Evolutionary conservation across 1,140 invertebrate genomes (phyloP).

Genomic region (Vollenhovia emeryi): DNA sequence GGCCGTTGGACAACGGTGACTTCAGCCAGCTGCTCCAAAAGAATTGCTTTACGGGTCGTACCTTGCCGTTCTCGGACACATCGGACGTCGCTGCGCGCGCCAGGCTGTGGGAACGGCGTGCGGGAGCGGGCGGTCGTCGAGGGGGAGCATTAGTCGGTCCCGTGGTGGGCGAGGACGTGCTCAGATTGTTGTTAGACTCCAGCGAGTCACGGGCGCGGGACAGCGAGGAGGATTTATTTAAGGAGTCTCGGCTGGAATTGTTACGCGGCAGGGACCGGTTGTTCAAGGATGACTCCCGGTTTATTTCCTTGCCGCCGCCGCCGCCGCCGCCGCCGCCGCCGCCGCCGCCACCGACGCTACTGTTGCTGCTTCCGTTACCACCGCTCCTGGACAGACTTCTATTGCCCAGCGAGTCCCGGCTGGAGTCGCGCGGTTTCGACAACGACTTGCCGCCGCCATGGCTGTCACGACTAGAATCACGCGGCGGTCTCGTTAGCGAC

Average conservation of each 20-base stretch:
- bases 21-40: conserved; percentile 89
- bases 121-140: conserved; percentile 81
- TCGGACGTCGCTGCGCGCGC: conserved; percentile 77
- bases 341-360: conserved; percentile 63
- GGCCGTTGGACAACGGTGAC: conserved; percentile 85
- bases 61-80: conserved; percentile 86
- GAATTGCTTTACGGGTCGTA: conserved; percentile 88
- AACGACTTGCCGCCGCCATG: conserved; percentile 69
- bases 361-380: conserved; percentile 69
- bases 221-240: conserved; percentile 80
- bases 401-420: conserved; percentile 87
- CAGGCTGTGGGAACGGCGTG: conserved; percentile 80
- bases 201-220: conserved; percentile 80
- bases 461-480: conserved; percentile 79
- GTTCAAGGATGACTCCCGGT: conserved; percentile 77
- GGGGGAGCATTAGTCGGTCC: conserved; percentile 72
- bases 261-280: conserved; percentile 80
- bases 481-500: conserved; percentile 77
- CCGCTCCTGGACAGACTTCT: conserved; percentile 85
- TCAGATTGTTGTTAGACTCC: conserved; percentile 74
- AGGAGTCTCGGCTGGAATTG: conserved; percentile 79
- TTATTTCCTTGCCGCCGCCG: conserved; percentile 71
- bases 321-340: conserved; percentile 53
- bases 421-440: conserved; percentile 80
- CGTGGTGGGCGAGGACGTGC: conserved; percentile 68